A percentile compares a stretch with the other conserved stretches of the same genome.
Evolutionary conservation across 2,113 vertebrate genomes (phyloP).

Genomic region (Protobothrops mucrosquamatus): DNA sequence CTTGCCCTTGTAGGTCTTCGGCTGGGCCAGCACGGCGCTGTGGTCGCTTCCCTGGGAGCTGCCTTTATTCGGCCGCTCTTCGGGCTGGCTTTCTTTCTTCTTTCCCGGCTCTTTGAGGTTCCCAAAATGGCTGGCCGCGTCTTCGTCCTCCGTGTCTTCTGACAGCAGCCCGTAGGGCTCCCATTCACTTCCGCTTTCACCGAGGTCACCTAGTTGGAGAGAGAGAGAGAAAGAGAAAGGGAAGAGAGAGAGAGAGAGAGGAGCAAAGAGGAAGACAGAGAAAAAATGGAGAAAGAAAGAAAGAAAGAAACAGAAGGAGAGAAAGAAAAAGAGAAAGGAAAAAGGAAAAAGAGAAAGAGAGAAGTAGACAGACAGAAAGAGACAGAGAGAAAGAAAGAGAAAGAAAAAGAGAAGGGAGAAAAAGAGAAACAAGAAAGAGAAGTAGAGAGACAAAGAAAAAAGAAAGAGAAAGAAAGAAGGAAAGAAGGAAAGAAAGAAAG

Average conservation of each 20-base stretch:
- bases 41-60: constrained; percentile 1
- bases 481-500: too few relatives aligned
- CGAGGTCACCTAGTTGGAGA: neutral
- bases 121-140: fast-evolving
- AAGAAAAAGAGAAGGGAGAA: too few relatives aligned
- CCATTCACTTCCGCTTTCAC: constrained; percentile 15
- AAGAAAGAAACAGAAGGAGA: fast-evolving
- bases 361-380: too few relatives aligned
- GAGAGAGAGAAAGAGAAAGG: too few relatives aligned
- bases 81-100: neutral
- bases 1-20: constrained; percentile 6
- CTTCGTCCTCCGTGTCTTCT: constrained; percentile 10
- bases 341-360: too few relatives aligned
- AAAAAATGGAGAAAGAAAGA: neutral
- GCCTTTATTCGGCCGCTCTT: neutral
- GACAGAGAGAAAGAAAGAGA: too few relatives aligned
- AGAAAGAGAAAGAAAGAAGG: too few relatives aligned
- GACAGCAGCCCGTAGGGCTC: constrained; percentile 1
- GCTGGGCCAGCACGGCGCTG: neutral
- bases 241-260: neutral
- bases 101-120: neutral
- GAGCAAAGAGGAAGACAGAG: too few relatives aligned
- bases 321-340: neutral
- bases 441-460: too few relatives aligned
- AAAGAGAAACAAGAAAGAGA: too few relatives aligned